Conservation (phyloP, 2,888 invertebrate species). For the Drosophila mettleri region DNA sequence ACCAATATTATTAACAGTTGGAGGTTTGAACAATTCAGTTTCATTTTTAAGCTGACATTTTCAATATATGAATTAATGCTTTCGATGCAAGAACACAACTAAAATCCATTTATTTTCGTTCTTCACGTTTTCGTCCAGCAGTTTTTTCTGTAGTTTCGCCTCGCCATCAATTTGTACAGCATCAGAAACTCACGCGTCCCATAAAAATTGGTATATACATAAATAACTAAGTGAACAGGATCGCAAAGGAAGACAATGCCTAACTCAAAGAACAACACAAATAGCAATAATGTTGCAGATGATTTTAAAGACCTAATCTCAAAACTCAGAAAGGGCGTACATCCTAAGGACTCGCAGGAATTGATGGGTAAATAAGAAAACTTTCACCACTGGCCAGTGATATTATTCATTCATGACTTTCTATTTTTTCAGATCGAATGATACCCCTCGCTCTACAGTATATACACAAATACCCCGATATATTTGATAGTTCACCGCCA, state of each 20-base stretch:
- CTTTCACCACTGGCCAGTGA: no score
- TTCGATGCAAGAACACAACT: conserved; percentile 1
- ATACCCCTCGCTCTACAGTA: conserved; percentile 39
- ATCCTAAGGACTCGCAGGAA: conserved; percentile 18
- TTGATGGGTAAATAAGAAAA: conserved; percentile 22
- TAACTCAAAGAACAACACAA: conserved; percentile 3
- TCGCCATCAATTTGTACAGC: conserved; percentile 3
- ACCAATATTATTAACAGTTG: conserved; percentile 11
- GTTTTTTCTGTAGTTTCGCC: conserved; percentile 13
- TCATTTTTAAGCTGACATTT: conserved; percentile 10
- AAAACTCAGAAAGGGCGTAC: conserved; percentile 10
- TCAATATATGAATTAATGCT: conserved; percentile 2
- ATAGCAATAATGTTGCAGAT: conserved; percentile 3
- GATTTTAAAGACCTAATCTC: conserved; percentile 13
- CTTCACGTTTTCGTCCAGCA: conserved; percentile 25
- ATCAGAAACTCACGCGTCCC: conserved; percentile 21
- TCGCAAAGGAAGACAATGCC: not conserved
- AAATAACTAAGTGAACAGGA: not conserved
- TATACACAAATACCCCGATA: conserved; percentile 19
- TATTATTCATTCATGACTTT: not conserved
- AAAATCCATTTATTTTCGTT: conserved; percentile 1
- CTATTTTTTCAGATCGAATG: conserved; percentile 23
- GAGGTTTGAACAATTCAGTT: not conserved
- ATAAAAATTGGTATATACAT: no score
- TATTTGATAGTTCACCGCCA: conserved; percentile 9